Base-by-base conservation (phyloP, 2,113 vertebrate species). In the Gymnogyps californianus region DNA sequence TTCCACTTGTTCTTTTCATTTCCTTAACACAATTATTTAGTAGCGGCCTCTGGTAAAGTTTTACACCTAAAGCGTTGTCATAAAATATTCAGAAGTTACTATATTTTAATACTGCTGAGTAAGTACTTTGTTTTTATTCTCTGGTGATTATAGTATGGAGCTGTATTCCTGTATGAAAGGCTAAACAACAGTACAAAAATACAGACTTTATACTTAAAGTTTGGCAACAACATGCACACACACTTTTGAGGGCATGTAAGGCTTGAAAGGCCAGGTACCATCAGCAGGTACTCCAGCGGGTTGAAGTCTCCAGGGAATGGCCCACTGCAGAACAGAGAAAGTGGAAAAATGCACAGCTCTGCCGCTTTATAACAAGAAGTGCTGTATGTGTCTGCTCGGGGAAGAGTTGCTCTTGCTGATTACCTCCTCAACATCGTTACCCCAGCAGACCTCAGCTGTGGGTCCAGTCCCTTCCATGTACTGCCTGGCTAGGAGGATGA, bases 81-180 rank as follows among this genome's bases (percentile, higher is more conserved):
- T 98, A 97, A 98, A 98, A 98, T 98, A 98, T 98, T 98, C 97
- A 98, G 93, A 97, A 96, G 96, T 94, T 96, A 90, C 97, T 97
- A 61, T 97, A 95, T 97, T 96, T 98, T 96, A 94, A 90, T 96
- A 83, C 64, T 97, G 97, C 97, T 97, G 97, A 98, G 92, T 97
- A 98, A 97, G 98, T 94, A 83, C 76, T 91, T 96, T 92, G 83
- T 66, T 95, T 97, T 97, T 92, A 83, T 93, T 96, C 95, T 95
- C 82, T 59, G 52, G 84, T 93, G 93, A 89, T 83, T 89, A 17
- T 42, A 91, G 65, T 24, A 93, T 81, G 85, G 91, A 96, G 83
- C 66, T 82, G 62, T 94, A 96, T 93, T 96, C 81, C 94, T 87
- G 57, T 85, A 86, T 71, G 92, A 95, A 96, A 78, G 25, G 64